phyloP scores from a whole-genome alignment of 2,797 vertebrate genomes.

The Alfaro cultratus region DNA sequence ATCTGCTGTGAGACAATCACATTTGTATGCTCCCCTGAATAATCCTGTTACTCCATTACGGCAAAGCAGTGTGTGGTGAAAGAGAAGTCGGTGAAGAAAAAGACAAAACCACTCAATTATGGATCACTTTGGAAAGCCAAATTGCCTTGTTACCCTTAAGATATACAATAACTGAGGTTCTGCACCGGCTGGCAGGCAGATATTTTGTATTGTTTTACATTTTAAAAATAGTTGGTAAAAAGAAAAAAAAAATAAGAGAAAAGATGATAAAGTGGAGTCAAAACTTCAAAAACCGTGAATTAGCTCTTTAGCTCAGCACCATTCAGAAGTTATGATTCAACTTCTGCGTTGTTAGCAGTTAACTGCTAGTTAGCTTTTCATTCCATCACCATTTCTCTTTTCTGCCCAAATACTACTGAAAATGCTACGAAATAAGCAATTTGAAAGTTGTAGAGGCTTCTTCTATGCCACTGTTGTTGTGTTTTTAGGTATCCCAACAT shows the following conservation, averaged over 20 bases:
- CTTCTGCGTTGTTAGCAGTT: too few relatives aligned
- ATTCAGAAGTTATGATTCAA: too few relatives aligned
- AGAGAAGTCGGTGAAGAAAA: slow-evolving; percentile 66
- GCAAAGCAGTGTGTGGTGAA: slow-evolving; percentile 51
- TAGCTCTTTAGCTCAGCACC: background rate
- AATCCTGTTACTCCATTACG: slow-evolving; percentile 92
- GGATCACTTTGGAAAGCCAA: slow-evolving; percentile 53
- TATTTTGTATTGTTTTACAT: background rate
- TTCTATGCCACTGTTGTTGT: background rate
- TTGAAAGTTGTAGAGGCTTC: background rate
- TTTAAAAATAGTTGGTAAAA: too few relatives aligned
- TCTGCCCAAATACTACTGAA: background rate
- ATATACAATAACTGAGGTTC: background rate
- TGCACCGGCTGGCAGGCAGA: background rate
- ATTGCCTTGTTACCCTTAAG: background rate
- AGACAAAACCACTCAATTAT: slow-evolving; percentile 80
- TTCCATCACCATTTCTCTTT: too few relatives aligned
- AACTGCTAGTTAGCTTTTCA: too few relatives aligned
- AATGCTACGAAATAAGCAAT: background rate
- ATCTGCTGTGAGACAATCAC: slow-evolving; percentile 99
- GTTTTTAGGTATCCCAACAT: background rate
- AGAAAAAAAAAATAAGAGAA: too few relatives aligned
- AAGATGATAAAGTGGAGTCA: background rate
- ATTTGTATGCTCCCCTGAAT: slow-evolving; percentile 95
- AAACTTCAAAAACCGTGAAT: background rate